Evolutionary conservation across 2,113 vertebrate genomes (phyloP).

Genomic region (Acanthisitta chloris): DNA sequence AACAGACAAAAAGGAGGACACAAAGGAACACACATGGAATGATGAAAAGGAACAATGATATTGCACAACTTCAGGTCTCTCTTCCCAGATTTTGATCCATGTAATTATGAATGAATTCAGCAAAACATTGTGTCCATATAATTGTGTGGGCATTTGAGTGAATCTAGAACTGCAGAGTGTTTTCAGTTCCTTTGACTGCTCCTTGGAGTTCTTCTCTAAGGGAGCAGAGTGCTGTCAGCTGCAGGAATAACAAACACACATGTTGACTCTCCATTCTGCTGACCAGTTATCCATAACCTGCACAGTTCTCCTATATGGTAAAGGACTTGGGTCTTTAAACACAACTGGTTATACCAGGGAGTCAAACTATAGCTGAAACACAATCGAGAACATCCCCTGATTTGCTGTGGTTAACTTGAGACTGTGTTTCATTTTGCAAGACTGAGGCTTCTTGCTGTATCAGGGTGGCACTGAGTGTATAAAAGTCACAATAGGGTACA

Average conservation of each 20-base stretch:
- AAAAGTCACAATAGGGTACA: constrained; percentile 44
- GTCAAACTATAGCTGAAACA: constrained; percentile 38
- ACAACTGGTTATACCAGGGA: constrained; percentile 24
- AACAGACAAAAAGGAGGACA: constrained; percentile 9
- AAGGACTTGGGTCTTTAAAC: constrained; percentile 25
- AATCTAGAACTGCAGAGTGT: constrained; percentile 13
- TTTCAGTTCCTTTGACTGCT: constrained; percentile 21
- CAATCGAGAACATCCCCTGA: constrained; percentile 24
- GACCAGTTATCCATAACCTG: constrained; percentile 5
- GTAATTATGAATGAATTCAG: constrained; percentile 63
- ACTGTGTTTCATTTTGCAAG: constrained; percentile 38
- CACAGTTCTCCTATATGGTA: not conserved
- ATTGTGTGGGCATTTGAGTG: constrained; percentile 42
- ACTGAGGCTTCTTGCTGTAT: not conserved
- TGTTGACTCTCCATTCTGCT: constrained; percentile 12
- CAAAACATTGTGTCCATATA: constrained; percentile 43
- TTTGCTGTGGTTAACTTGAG: constrained; percentile 24
- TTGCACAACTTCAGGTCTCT: constrained; percentile 75
- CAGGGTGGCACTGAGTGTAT: not conserved
- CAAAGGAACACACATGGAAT: constrained; percentile 66
- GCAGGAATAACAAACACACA: constrained; percentile 28
- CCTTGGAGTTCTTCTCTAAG: constrained; percentile 12
- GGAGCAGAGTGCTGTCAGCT: not conserved
- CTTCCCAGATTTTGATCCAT: constrained; percentile 64
- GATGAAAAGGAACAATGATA: constrained; percentile 70